phyloP scores from a whole-genome alignment of 2,797 vertebrate species.

The Cyprinodon diabolis region DNA sequence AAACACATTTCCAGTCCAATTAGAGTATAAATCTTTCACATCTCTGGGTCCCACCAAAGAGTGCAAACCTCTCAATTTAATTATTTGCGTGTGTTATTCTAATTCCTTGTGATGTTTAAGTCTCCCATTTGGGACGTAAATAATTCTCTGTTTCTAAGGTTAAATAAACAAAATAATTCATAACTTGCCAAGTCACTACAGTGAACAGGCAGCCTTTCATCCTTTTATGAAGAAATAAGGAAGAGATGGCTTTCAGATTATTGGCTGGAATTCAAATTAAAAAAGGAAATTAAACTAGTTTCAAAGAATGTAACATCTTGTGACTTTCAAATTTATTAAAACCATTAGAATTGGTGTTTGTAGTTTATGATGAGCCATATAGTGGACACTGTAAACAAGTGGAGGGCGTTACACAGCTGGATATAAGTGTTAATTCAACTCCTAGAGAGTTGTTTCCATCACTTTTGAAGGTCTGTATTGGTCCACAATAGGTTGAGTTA shows the following conservation, averaged over 20 bases:
- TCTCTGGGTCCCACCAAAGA: conserved; percentile 60
- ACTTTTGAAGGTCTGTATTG: too few relatives aligned
- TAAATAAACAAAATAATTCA: conserved; percentile 35
- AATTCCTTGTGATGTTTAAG: conserved; percentile 48
- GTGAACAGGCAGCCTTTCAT: conserved; percentile 1
- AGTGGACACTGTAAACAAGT: too few relatives aligned
- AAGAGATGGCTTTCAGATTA: conserved; percentile 23
- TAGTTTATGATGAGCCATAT: too few relatives aligned
- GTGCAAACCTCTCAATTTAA: conserved; percentile 60
- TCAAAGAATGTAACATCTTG: neutral
- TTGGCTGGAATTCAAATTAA: neutral
- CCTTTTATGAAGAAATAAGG: conserved; percentile 18
- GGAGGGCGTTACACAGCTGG: too few relatives aligned
- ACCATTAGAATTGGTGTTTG: neutral
- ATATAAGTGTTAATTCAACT: too few relatives aligned
- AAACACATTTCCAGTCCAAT: conserved; percentile 63
- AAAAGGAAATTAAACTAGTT: conserved; percentile 13
- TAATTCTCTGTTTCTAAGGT: conserved; percentile 31
- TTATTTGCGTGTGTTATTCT: conserved; percentile 55
- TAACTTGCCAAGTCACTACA: conserved; percentile 29
- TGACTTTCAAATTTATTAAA: neutral
- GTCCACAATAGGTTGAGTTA: too few relatives aligned
- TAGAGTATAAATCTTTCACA: conserved; percentile 63
- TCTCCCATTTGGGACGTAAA: conserved; percentile 44
- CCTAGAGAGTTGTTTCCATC: too few relatives aligned